Evolutionary conservation across 2,888 invertebrate genomes (phyloP), one percentile per base, ranked within the genome.

Genomic region (Ormyrus labotus): DNA sequence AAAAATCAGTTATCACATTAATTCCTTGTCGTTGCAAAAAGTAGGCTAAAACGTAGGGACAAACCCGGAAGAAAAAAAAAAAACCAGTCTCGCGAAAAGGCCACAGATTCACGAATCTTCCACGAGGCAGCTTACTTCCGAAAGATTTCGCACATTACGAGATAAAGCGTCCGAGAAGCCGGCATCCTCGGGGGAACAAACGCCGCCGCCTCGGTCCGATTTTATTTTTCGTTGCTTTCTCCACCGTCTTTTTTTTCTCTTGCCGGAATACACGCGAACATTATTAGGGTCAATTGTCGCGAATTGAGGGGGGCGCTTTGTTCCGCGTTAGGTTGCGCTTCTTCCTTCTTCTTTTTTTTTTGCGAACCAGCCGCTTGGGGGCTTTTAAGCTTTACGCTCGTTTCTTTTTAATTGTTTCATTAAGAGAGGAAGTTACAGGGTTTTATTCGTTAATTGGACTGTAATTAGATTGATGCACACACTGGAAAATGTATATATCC

Each of bases 201-300:
- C 45, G 67, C 6, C 9, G 64, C 47, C 58, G 65, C 45, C 65
- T 10, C 60, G 10, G 11, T 51, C 51, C 69, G 53, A 68, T 7
- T 71, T 71, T 58, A 51, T 55, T 70, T 58, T 70, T 50, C 34
- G 6, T 51, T 48, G 48, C 8, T 53, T 60, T 72, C n/a, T 51
- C n/a, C n/a, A 2, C 9, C 74, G 70, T 69, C 48, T 69, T 78
- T 80, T 50, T 19, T 72, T 71, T 71, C 58, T n/a, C 53, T 34
- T 63, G 63, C 19, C 13, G 48, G 48, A 77, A 55, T 53, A 11
- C 61, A 63, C 63, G 71, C 60, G 65, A 60, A 53, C 65, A 45
- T 60, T 55, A 81, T 81, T 81, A 79, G 57, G 76, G 64, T 67
- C 81, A 79, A 81, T 81, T 81, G 81, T 48, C 47, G 64, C 55